These are phyloP conservation scores for Aphodius sticticus DNA, from an alignment of 2,888 invertebrate species.

Conservation along the genomic window DNA sequence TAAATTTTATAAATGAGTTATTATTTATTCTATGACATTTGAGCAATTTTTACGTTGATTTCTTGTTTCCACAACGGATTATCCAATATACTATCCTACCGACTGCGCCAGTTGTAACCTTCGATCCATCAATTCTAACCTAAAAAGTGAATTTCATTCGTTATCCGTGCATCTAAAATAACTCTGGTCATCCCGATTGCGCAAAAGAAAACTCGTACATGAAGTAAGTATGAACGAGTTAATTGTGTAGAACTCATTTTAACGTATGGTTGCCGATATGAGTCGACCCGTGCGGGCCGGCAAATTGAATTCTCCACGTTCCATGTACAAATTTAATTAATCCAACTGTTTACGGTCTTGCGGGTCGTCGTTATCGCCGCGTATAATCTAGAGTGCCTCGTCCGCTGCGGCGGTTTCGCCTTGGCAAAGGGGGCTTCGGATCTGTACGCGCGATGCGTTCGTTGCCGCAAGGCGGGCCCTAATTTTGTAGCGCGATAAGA, in stretches of 20 bases:
- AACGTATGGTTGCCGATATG: background rate
- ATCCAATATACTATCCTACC: too few relatives aligned
- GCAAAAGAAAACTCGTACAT: background rate
- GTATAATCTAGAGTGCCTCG: constrained; percentile 32
- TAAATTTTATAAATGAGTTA: too few relatives aligned
- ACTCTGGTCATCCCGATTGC: background rate
- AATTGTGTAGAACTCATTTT: background rate
- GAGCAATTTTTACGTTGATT: too few relatives aligned
- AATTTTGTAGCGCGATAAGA: constrained; percentile 36
- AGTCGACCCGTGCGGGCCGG: background rate
- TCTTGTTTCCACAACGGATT: too few relatives aligned
- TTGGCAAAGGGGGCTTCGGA: too few relatives aligned
- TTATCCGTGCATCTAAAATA: too few relatives aligned
- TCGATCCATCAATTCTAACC: too few relatives aligned
- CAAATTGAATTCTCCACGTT: constrained; percentile 27
- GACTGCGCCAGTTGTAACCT: too few relatives aligned
- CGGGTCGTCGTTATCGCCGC: constrained; percentile 31
- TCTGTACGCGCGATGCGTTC: too few relatives aligned
- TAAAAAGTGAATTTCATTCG: too few relatives aligned
- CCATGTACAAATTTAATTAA: constrained; percentile 34
- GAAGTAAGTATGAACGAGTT: background rate
- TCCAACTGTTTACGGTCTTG: constrained; percentile 29
- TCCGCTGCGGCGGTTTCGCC: constrained; percentile 1
- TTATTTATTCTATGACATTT: too few relatives aligned
- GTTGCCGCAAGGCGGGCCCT: constrained; percentile 36